These are phyloP conservation scores for Fulmarus glacialis DNA, from an alignment of 2,113 vertebrate genomes.

Conservation along the genomic window DNA sequence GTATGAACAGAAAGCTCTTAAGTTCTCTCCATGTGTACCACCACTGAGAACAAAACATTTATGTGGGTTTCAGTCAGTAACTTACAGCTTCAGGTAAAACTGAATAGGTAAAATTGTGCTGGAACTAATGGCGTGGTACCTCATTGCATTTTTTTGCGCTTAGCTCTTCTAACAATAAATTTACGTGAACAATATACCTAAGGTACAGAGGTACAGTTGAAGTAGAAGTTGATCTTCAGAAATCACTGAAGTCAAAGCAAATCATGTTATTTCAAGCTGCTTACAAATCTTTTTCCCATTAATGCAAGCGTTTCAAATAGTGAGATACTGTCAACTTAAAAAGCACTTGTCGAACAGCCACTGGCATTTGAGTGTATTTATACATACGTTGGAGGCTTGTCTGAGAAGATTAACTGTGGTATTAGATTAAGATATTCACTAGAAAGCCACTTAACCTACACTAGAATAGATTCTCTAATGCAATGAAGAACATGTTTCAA, in stretches of 20 bases:
- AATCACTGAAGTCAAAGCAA: not conserved
- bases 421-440: conserved; percentile 38
- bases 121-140: not conserved
- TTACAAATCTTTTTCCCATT: not conserved
- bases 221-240: not conserved
- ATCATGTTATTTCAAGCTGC: not conserved
- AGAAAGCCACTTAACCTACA: conserved; percentile 54
- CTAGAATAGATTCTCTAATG: conserved; percentile 55
- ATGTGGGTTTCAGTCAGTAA: not conserved
- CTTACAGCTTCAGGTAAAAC: not conserved
- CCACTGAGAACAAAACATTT: not conserved
- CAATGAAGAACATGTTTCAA: not conserved
- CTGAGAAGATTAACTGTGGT: conserved; percentile 44
- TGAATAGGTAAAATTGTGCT: not conserved
- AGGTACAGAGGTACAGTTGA: not conserved
- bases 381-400: not conserved
- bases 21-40: not conserved
- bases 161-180: not conserved
- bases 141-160: not conserved
- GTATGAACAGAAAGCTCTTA: not conserved
- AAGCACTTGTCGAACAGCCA: not conserved
- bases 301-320: not conserved
- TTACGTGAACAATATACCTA: not conserved
- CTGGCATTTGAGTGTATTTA: not conserved
- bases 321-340: not conserved